Base-by-base conservation (phyloP, 2,888 invertebrate species). In the Allacma fusca region DNA sequence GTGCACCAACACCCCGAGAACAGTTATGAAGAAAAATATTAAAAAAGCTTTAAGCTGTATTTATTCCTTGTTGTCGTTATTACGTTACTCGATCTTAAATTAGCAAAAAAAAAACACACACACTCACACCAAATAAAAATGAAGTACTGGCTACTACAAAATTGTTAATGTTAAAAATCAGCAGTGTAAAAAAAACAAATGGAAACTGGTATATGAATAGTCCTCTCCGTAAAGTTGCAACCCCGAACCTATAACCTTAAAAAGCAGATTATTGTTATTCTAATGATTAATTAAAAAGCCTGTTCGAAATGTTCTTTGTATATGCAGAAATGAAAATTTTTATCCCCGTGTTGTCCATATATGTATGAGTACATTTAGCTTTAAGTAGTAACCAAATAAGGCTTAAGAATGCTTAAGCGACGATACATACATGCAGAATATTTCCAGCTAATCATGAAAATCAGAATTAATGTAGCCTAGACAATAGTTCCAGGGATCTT, bases 1-100 rank as follows among this genome's bases (percentile, higher is more conserved):
- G 19, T 50, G n/a, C 50, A 50, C 16, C 50, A 19, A 50, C 50
- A n/a, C 50, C n/a, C 9, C 16, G n/a, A 50, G n/a, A 50, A 19
- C 5, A 5, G 50, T 50, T 50, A 50, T 50, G 50, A 43, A 68
- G 40, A 50, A 70, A 50, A 57, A 28, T n/a, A 44, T 70, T 26
- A 50, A 34, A 71, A 71, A 71, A 71, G 71, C 43, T 71, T 70
- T 50, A 57, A 57, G 71, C 71, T 71, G 59, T 59, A 59, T 57
- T 57, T 71, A 59, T 59, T 59, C 71, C 57, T 28, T 59, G 71
- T 71, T 71, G 71, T 71, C 29, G 28, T 50, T 71, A n/a, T 50
- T 71, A 12, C 24, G 23, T 59, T n/a, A 43, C 12, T 59, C n/a
- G 44, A 26, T 26, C 44, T 23, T 71, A 69, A 21, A 67, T 67